Conservation (phyloP, 35 echinoderm and acorn worm species). For the Apostichopus japonicus region DNA sequence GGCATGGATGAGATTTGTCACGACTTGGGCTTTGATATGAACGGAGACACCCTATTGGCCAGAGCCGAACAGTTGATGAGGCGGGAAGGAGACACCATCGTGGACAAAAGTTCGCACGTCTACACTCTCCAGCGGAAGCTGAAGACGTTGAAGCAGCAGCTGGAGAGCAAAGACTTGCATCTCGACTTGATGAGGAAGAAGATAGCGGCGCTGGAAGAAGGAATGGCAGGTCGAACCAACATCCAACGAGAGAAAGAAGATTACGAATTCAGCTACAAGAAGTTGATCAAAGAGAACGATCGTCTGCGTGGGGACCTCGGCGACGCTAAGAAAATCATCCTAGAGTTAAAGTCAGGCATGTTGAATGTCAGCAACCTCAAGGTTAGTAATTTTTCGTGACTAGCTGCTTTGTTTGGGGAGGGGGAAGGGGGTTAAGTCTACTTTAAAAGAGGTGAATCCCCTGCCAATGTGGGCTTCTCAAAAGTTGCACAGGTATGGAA, state of each 20-base stretch:
- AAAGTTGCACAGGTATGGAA: not conserved
- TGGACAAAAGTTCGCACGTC: constrained; percentile 89
- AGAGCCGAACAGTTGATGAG: constrained; percentile 84
- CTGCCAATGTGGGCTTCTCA: not conserved
- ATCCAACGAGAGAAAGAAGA: constrained; percentile 89
- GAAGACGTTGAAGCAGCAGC: constrained; percentile 86
- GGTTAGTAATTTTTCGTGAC: constrained; percentile 39
- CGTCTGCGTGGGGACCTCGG: constrained; percentile 80
- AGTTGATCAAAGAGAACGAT: constrained; percentile 83
- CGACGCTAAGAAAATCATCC: constrained; percentile 82
- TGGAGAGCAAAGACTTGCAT: constrained; percentile 99
- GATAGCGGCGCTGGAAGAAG: constrained; percentile 76
- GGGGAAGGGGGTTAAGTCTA: too few species aligned
- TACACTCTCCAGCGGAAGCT: constrained; percentile 95
- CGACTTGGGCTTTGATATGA: constrained; percentile 95
- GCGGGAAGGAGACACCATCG: constrained; percentile 66
- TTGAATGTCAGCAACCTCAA: constrained; percentile 90
- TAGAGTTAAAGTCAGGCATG: constrained; percentile 85
- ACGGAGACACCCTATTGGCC: constrained; percentile 84
- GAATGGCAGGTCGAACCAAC: constrained; percentile 69
- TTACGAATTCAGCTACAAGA: constrained; percentile 72
- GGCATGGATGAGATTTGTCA: constrained; percentile 84
- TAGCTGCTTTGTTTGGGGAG: too few species aligned
- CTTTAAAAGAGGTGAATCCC: too few species aligned
- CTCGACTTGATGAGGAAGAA: constrained; percentile 97